phyloP scores from a whole-genome alignment of 2,888 invertebrate genomes.

The Drosophila yooni region DNA sequence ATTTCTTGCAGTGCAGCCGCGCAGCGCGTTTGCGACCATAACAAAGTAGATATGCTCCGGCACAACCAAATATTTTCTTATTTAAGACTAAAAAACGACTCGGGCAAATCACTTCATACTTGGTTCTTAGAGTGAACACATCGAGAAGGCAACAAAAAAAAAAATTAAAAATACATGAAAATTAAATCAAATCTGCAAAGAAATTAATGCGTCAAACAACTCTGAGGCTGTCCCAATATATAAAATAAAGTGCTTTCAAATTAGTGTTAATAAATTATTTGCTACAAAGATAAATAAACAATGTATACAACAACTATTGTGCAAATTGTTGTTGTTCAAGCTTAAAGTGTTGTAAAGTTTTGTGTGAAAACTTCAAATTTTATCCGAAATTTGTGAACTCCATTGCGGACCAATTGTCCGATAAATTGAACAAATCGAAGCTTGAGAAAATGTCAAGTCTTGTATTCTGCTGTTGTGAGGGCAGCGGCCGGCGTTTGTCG shows the following conservation, averaged over 20 bases:
- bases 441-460: conserved; percentile 48
- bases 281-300: conserved; percentile 10
- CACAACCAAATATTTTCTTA: conserved; percentile 83
- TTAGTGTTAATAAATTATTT: conserved; percentile 13
- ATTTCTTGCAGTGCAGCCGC: conserved; percentile 66
- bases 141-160: conserved; percentile 64
- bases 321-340: not conserved
- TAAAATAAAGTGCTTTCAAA: conserved; percentile 1
- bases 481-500: conserved; percentile 38
- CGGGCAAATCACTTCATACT: conserved; percentile 85
- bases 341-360: conserved; percentile 10
- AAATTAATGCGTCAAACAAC: conserved; percentile 21
- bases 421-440: not conserved
- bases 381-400: conserved; percentile 1
- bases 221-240: conserved; percentile 3
- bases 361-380: conserved; percentile 11
- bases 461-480: conserved; percentile 35
- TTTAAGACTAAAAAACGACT: conserved; percentile 85
- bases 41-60: conserved; percentile 81
- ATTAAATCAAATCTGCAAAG: conserved; percentile 28
- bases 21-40: conserved; percentile 76
- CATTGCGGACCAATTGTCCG: not conserved
- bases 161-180: conserved; percentile 37
- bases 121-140: conserved; percentile 85
- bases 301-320: conserved; percentile 15